phyloP scores from a whole-genome alignment of 2,797 vertebrate species.

The Melanotaenia trifasciata region DNA sequence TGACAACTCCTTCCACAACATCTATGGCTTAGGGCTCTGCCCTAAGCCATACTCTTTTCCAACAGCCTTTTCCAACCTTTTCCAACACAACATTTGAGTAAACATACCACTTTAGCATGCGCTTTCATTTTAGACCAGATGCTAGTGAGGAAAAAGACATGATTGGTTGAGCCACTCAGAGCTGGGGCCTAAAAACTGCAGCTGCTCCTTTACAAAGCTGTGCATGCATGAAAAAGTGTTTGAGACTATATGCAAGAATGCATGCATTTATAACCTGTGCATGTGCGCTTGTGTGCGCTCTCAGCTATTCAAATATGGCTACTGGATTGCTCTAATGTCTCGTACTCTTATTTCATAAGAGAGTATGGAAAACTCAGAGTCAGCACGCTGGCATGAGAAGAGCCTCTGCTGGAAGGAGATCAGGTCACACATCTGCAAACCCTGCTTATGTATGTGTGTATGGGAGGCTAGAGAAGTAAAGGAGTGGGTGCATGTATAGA shows the following conservation, averaged over 20 bases:
- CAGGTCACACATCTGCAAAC: conserved; percentile 81
- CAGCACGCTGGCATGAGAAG: conserved; percentile 78
- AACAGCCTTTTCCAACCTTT: conserved; percentile 19
- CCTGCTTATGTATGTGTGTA: conserved; percentile 28
- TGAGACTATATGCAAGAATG: neutral
- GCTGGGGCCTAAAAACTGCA: conserved; percentile 18
- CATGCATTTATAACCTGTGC: conserved; percentile 35
- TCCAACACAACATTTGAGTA: conserved; percentile 35
- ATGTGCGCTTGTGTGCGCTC: conserved; percentile 32
- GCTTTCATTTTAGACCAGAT: conserved; percentile 39
- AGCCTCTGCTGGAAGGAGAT: conserved; percentile 73
- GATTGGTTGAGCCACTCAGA: conserved; percentile 8
- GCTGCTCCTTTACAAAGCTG: conserved; percentile 26
- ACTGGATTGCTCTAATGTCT: conserved; percentile 72
- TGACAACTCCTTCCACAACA: neutral
- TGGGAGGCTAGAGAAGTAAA: conserved; percentile 8
- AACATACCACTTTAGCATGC: conserved; percentile 46
- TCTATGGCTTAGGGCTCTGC: neutral
- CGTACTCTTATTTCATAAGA: conserved; percentile 81
- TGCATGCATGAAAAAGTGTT: neutral
- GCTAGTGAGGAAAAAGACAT: conserved; percentile 20
- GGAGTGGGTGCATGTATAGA: conserved; percentile 10
- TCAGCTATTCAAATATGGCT: conserved; percentile 66
- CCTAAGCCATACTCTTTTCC: neutral
- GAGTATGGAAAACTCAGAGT: conserved; percentile 84